Conservation (phyloP, 1,140 invertebrate genomes). For the Stegodyphus dumicola region DNA sequence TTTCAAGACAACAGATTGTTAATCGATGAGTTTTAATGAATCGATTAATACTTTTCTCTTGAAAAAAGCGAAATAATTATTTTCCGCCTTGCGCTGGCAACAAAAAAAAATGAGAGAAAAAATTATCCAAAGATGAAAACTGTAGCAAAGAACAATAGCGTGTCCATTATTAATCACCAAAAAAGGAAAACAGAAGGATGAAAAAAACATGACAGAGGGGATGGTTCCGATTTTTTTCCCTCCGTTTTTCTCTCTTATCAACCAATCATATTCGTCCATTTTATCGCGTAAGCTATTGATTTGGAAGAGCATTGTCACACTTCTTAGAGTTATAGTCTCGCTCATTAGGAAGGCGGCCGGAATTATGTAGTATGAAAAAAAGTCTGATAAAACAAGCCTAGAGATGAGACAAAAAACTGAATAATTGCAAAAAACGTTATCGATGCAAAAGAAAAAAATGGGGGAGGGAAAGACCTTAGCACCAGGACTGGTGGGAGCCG, state of each 20-base stretch:
- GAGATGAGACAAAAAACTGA: slow-evolving; percentile 24
- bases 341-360: slow-evolving; percentile 46
- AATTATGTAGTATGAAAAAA: slow-evolving; percentile 45
- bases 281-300: slow-evolving; percentile 59
- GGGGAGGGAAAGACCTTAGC: not conserved
- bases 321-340: slow-evolving; percentile 27
- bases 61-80: slow-evolving; percentile 34
- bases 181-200: slow-evolving; percentile 9
- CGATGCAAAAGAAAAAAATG: slow-evolving; percentile 20
- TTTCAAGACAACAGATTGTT: slow-evolving; percentile 29
- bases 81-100: slow-evolving; percentile 23
- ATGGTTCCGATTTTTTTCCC: not conserved
- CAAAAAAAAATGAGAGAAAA: not conserved
- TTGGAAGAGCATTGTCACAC: slow-evolving; percentile 55
- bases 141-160: slow-evolving; percentile 31
- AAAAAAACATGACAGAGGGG: not conserved
- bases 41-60: slow-evolving; percentile 28
- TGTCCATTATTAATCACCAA: slow-evolving; percentile 36
- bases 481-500: slow-evolving; percentile 20
- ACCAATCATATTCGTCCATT: slow-evolving; percentile 57
- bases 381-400: slow-evolving; percentile 48
- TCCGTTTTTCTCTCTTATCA: slow-evolving; percentile 6
- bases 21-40: slow-evolving; percentile 44
- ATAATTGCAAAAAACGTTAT: slow-evolving; percentile 30
- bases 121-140: not conserved